Percentiles rank a stretch among this genome's conserved stretches.
Conservation (phyloP, 2,888 invertebrate species). For the Horisme vitalbata region DNA sequence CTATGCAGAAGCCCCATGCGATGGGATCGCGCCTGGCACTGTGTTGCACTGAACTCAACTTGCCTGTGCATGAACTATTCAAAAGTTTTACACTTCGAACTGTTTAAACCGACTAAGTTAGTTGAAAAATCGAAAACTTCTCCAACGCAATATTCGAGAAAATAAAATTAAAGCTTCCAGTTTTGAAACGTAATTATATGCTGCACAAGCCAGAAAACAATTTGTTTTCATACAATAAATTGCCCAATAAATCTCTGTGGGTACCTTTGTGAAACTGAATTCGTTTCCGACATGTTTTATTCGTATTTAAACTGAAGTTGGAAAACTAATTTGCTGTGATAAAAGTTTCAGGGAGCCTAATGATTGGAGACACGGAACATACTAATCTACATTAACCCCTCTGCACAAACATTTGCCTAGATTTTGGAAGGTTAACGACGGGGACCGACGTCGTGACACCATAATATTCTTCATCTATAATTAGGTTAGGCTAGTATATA, state of each 20-base stretch:
- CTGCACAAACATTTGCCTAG: constrained; percentile 36
- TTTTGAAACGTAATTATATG: constrained; percentile 25
- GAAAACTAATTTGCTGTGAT: constrained; percentile 52
- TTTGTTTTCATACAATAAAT: constrained; percentile 54
- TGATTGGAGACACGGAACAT: constrained; percentile 54
- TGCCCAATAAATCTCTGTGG: constrained; percentile 51
- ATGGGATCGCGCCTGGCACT: constrained; percentile 31
- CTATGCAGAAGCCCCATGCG: constrained; percentile 24
- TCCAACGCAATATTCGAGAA: constrained; percentile 17
- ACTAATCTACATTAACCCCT: constrained; percentile 46
- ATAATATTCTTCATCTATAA: constrained; percentile 12
- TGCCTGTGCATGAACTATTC: constrained; percentile 12
- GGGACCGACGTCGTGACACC: constrained; percentile 14
- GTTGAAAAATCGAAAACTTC: no score
- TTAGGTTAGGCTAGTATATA: constrained; percentile 5
- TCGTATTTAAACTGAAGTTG: constrained; percentile 46
- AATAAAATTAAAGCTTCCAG: constrained; percentile 13
- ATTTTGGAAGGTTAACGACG: constrained; percentile 42
- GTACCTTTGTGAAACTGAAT: constrained; percentile 38
- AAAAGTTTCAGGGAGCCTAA: constrained; percentile 57
- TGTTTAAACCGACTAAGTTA: neutral
- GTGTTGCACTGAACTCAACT: constrained; percentile 27
- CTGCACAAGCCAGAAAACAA: constrained; percentile 39
- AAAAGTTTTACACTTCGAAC: constrained; percentile 7
- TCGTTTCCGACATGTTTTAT: constrained; percentile 48